phyloP scores from a whole-genome alignment of 1,140 invertebrate species.

The Danaus melanippus region DNA sequence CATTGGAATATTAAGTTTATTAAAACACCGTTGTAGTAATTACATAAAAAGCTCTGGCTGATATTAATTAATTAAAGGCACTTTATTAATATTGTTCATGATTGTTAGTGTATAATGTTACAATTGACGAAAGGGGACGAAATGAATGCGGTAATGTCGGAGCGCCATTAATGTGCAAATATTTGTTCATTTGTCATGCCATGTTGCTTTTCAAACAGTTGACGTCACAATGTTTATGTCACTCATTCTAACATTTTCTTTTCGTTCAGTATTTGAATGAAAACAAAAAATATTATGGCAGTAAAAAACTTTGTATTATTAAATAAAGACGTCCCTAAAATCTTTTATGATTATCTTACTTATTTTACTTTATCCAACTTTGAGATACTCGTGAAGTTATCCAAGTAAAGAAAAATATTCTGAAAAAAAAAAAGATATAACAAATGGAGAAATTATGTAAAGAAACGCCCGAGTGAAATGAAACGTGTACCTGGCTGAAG shows the following conservation, averaged over 20 bases:
- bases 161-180: constrained; percentile 43
- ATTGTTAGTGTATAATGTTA: constrained; percentile 9
- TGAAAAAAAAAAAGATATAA: too few relatives aligned
- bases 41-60: constrained; percentile 13
- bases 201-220: constrained; percentile 4
- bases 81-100: constrained; percentile 6
- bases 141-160: constrained; percentile 23
- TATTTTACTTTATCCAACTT: too few relatives aligned
- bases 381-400: too few relatives aligned
- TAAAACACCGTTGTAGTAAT: neutral
- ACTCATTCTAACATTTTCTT: too few relatives aligned
- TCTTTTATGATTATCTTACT: too few relatives aligned
- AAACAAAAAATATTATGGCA: too few relatives aligned
- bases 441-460: neutral
- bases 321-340: too few relatives aligned
- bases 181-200: constrained; percentile 39
- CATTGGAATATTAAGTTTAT: too few relatives aligned
- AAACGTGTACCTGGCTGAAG: constrained; percentile 14
- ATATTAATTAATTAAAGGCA: constrained; percentile 1
- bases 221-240: constrained; percentile 2
- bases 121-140: constrained; percentile 14
- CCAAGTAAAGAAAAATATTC: too few relatives aligned
- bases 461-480: constrained; percentile 7
- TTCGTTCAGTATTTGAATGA: too few relatives aligned
- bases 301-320: too few relatives aligned